Conservation (phyloP, 37 sponge, comb jelly and placozoan species). For the Eunapius fragilis region DNA sequence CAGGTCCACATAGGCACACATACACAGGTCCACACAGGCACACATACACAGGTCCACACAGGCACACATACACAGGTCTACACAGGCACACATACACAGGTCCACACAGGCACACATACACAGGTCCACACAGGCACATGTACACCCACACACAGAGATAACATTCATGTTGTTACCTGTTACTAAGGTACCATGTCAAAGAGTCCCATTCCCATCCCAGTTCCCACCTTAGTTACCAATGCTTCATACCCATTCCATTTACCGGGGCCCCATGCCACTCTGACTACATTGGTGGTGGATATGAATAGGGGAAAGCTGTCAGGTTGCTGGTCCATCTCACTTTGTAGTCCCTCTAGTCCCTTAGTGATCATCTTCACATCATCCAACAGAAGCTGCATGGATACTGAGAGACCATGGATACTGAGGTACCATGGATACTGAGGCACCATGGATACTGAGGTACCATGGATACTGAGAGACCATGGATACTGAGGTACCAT, state of each 20-base stretch:
- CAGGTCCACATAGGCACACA: background rate
- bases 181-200: too few species aligned
- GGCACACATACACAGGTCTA: background rate
- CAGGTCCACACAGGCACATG: background rate
- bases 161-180: background rate
- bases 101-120: conserved; percentile 17
- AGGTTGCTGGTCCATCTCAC: conserved; percentile 66
- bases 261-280: conserved; percentile 2
- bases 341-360: conserved; percentile 51
- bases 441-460: too few species aligned
- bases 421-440: too few species aligned
- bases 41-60: background rate
- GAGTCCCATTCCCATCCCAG: background rate
- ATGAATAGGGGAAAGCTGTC: conserved; percentile 83
- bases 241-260: too few species aligned
- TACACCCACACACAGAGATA: conserved; percentile 4
- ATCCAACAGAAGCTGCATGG: conserved; percentile 60
- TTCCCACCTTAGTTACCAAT: background rate
- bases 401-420: conserved; percentile 68
- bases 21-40: background rate
- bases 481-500: too few species aligned
- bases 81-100: background rate
- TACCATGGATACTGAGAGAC: too few species aligned
- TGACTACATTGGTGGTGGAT: conserved; percentile 58
- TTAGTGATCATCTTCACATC: conserved; percentile 61